A percentile compares a stretch with the other conserved stretches of the same genome.
phyloP scores from a whole-genome alignment of 2,888 invertebrate genomes.

The Arrhopalites spinosus region DNA sequence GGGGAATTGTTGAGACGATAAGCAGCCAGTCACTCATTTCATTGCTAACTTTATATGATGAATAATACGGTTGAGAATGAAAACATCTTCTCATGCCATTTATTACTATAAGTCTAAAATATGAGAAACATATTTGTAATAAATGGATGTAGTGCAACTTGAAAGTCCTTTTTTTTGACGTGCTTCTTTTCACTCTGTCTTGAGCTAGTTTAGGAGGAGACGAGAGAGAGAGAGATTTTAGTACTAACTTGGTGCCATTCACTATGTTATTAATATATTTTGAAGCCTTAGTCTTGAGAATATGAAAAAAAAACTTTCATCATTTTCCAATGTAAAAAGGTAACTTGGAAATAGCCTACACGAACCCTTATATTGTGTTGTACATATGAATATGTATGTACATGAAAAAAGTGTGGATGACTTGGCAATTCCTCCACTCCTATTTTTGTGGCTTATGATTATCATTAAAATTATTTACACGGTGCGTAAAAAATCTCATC shows the following conservation, averaged over 20 bases:
- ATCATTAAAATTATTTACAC: conserved; percentile 35
- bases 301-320: too few relatives aligned
- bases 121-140: too few relatives aligned
- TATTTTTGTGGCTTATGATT: conserved; percentile 37
- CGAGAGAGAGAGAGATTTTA: too few relatives aligned
- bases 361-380: too few relatives aligned
- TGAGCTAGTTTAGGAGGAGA: neutral
- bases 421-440: conserved; percentile 33
- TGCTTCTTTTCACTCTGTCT: neutral
- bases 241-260: too few relatives aligned
- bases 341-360: too few relatives aligned
- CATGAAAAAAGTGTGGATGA: conserved; percentile 32
- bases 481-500: conserved; percentile 30
- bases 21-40: conserved; percentile 35
- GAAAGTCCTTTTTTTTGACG: neutral
- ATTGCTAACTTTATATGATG: conserved; percentile 15
- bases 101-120: neutral
- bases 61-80: conserved; percentile 12
- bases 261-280: neutral
- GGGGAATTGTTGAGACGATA: conserved; percentile 16
- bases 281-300: too few relatives aligned
- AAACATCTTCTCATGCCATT: conserved; percentile 13
- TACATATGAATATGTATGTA: neutral
- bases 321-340: too few relatives aligned
- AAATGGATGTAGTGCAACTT: neutral